phyloP scores from a whole-genome alignment of 2,888 invertebrate genomes.

The Lucinisca nassula region DNA sequence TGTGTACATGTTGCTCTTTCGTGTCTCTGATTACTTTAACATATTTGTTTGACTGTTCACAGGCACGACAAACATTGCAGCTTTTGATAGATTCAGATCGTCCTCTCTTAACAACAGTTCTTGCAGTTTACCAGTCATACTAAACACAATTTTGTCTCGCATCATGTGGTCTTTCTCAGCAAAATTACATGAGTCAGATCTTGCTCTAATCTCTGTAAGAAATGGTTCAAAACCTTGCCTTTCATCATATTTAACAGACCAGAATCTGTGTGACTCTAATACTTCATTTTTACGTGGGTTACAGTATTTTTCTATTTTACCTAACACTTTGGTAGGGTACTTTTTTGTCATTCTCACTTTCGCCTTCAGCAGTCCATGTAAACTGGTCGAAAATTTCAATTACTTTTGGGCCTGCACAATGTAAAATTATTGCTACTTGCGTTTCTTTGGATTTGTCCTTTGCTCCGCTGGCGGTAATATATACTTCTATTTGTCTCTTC shows the following conservation, averaged over 20 bases:
- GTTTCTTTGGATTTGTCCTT: conserved; percentile 13
- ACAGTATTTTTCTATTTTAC: conserved; percentile 59
- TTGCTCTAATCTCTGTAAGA: conserved; percentile 50
- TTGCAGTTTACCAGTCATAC: conserved; percentile 49
- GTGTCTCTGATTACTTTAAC: conserved; percentile 49
- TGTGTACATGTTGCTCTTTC: background rate
- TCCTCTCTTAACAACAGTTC: conserved; percentile 60
- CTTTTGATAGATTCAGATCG: conserved; percentile 37
- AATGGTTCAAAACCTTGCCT: conserved; percentile 51
- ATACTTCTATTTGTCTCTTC: conserved; percentile 50
- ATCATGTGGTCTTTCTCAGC: conserved; percentile 61
- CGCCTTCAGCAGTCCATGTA: conserved; percentile 27
- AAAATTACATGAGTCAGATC: conserved; percentile 59
- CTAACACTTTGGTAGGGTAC: conserved; percentile 35
- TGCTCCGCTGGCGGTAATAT: conserved; percentile 22
- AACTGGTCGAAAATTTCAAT: conserved; percentile 53
- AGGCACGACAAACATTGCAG: conserved; percentile 45
- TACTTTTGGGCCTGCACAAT: conserved; percentile 37
- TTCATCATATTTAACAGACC: conserved; percentile 34
- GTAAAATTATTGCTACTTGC: conserved; percentile 22
- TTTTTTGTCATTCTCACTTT: conserved; percentile 24
- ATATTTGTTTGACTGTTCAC: conserved; percentile 62
- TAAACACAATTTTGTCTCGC: conserved; percentile 66
- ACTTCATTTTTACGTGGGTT: conserved; percentile 63
- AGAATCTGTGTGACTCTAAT: conserved; percentile 61